phyloP scores from a whole-genome alignment of 2,888 invertebrate genomes.

The Acanthoscelides obtectus region DNA sequence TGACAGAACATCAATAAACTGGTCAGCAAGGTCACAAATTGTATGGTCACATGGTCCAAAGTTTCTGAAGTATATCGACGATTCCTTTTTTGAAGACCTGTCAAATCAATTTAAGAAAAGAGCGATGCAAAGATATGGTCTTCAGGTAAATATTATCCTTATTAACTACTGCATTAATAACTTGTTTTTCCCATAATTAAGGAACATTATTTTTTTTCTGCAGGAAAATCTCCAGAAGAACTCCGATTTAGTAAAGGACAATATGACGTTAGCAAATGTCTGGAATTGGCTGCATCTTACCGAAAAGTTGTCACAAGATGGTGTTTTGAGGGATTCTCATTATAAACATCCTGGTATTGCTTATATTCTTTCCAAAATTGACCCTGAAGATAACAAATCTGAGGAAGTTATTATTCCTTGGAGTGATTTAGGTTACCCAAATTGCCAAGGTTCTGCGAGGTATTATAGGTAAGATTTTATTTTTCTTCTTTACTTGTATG shows the following conservation, averaged over 20 bases:
- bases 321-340: constrained; percentile 52
- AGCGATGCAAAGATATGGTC: constrained; percentile 71
- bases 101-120: constrained; percentile 67
- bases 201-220: constrained; percentile 21
- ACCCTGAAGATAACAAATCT: constrained; percentile 52
- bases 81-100: constrained; percentile 59
- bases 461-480: constrained; percentile 50
- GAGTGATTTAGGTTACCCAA: constrained; percentile 58
- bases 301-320: constrained; percentile 65
- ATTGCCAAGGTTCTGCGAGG: constrained; percentile 50
- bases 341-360: constrained; percentile 61
- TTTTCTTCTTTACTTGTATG: background rate
- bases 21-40: constrained; percentile 69
- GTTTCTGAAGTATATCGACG: constrained; percentile 57
- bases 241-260: constrained; percentile 72
- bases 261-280: constrained; percentile 68
- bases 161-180: background rate
- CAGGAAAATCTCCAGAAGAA: constrained; percentile 74
- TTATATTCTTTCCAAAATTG: constrained; percentile 52
- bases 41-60: constrained; percentile 73
- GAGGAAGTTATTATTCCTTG: constrained; percentile 59
- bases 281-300: constrained; percentile 81
- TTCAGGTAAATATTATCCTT: constrained; percentile 55
- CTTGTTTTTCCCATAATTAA: background rate
- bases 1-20: constrained; percentile 77